Evolutionary conservation across 2,797 vertebrate species (phyloP), one percentile per base, ranked within the genome.

Genomic region (Ara ararauna): DNA sequence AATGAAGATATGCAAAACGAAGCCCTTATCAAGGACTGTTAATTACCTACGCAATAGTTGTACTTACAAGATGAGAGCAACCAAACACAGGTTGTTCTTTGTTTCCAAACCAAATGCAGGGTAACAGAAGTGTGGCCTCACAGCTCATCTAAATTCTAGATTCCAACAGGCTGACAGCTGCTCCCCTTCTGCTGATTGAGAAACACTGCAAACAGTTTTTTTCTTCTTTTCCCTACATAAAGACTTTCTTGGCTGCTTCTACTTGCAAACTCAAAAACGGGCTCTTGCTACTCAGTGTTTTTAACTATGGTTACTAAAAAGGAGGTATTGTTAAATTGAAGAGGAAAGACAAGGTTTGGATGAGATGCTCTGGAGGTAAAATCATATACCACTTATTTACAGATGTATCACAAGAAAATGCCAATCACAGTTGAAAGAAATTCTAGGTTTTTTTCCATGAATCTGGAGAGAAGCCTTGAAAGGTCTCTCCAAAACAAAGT

Each of bases 161-260:
- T 94, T 93, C 93, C 3, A 2, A 58, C 75, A 76, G 75, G 85
- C 86, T 81, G 70, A 70, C 93, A 90, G 88, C 96, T 89, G 86
- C 74, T 95, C 67, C 66, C 80, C 95, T 95, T 87, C 96, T 91
- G 78, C 80, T 83, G 72, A 93, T 89, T 92, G 89, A 95, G 91
- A 97, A 96, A 84, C 71, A 76, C 27, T 50, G 85, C 45, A 91
- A 88, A 67, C 47, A 82, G 13, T 79, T 60, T 40, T 36, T 7
- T 1, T 3, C 17, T 72, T 58, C 47, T 87, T 83, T 56, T 56
- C 38, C 42, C 27, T 91, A 34, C 40, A 87, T 76, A 87, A 65
- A 85, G 50, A 65, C 10, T 78, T 95, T 90, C 67, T 88, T 64
- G 66, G 66, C 53, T 86, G 44, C 51, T 94, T 82, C 40, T 80